These are phyloP conservation scores for Progne subis DNA, from an alignment of 2,113 vertebrate genomes.

Conservation along the genomic window DNA sequence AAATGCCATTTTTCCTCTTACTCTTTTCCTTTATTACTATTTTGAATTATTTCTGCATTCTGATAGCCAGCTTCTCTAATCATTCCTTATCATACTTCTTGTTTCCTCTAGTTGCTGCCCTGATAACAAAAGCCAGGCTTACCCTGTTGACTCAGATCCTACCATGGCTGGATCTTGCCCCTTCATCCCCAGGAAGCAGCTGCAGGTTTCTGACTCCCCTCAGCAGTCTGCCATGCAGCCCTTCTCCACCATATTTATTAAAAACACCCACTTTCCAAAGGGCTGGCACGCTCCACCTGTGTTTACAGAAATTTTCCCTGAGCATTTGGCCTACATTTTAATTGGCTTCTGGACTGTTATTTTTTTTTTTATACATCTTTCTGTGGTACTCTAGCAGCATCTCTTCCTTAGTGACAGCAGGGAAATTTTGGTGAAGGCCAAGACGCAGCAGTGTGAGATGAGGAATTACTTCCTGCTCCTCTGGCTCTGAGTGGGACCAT, in stretches of 20 bases:
- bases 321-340: slow-evolving; percentile 52
- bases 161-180: not conserved
- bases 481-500: not conserved
- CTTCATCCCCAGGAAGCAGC: not conserved
- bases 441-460: not conserved
- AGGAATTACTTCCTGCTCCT: not conserved
- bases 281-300: not conserved
- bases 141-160: not conserved
- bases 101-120: not conserved
- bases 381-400: not conserved
- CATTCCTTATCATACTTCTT: not conserved
- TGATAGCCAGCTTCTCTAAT: not conserved
- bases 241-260: not conserved
- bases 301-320: slow-evolving; percentile 44
- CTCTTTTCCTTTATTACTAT: not conserved
- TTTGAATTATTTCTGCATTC: not conserved
- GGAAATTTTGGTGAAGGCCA: not conserved
- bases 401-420: not conserved
- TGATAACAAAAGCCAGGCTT: not conserved
- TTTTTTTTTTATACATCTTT: not conserved
- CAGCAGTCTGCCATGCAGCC: not conserved
- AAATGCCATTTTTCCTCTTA: not conserved
- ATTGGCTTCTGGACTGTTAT: slow-evolving; percentile 16
- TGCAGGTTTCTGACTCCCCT: not conserved
- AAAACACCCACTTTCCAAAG: slow-evolving; percentile 5